Conservation (phyloP, 1,140 invertebrate genomes). For the Rhopalosiphum maidis region DNA sequence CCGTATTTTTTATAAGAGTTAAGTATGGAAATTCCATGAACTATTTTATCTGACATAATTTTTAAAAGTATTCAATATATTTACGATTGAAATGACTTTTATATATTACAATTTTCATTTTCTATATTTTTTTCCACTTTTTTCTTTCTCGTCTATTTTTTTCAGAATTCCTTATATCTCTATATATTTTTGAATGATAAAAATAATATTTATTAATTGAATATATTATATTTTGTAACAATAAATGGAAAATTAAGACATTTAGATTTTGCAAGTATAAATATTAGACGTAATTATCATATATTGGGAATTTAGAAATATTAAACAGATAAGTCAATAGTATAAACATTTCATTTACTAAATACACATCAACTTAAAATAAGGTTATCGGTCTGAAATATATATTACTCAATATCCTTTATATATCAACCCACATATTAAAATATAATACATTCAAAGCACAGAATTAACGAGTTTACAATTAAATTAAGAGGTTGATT, state of each 20-base stretch:
- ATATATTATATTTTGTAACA: background rate
- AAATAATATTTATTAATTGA: background rate
- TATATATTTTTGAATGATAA: background rate
- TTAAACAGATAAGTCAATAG: background rate
- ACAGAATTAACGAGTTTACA: background rate
- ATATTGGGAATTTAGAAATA: background rate
- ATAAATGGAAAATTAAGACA: background rate
- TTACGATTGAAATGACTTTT: background rate
- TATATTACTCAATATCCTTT: background rate
- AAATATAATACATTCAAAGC: background rate
- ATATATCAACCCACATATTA: background rate
- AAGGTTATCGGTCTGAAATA: background rate
- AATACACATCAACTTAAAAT: background rate
- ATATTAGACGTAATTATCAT: background rate
- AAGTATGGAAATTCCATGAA: background rate
- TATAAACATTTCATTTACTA: background rate
- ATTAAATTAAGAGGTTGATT: background rate
- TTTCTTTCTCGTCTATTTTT: background rate
- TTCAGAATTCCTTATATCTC: background rate
- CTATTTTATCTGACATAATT: background rate
- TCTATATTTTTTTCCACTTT: background rate
- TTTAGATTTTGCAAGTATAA: background rate
- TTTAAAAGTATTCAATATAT: constrained; percentile 4
- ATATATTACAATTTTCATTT: background rate
- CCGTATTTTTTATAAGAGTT: background rate